phyloP scores from a whole-genome alignment of 2,113 vertebrate species.

The Microtus richardsoni region DNA sequence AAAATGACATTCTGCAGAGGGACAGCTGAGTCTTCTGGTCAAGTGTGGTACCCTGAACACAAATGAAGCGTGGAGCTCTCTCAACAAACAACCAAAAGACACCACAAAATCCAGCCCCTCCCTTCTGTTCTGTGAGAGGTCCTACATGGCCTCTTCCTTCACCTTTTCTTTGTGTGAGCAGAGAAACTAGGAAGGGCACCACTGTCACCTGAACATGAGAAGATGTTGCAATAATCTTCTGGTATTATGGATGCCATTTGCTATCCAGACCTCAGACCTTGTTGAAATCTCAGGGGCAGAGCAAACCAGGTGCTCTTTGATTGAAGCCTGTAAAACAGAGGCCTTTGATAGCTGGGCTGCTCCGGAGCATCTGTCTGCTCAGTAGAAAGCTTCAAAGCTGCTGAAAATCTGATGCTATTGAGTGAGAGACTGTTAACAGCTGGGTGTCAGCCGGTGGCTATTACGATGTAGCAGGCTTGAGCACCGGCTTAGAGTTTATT shows the following conservation, averaged over 20 bases:
- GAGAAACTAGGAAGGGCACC: background rate
- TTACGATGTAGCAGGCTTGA: slow-evolving; percentile 85
- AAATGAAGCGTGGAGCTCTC: background rate
- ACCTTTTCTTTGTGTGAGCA: background rate
- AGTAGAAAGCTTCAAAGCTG: slow-evolving; percentile 61
- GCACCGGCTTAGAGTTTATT: slow-evolving; percentile 85
- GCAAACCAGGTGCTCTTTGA: slow-evolving; percentile 14
- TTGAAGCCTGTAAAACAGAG: slow-evolving; percentile 3
- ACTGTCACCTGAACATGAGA: background rate
- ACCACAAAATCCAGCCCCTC: background rate
- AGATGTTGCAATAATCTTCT: slow-evolving; percentile 7
- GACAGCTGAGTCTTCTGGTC: slow-evolving; percentile 8
- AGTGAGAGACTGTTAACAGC: slow-evolving; percentile 78
- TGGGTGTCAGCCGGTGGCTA: slow-evolving; percentile 82
- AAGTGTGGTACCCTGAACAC: background rate
- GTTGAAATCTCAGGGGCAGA: slow-evolving; percentile 50
- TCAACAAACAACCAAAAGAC: background rate
- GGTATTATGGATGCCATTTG: background rate
- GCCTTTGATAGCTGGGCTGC: slow-evolving; percentile 60
- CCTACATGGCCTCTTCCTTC: background rate
- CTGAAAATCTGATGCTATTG: slow-evolving; percentile 48
- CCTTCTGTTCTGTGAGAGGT: background rate
- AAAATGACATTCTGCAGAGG: slow-evolving; percentile 3
- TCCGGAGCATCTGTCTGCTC: slow-evolving; percentile 51
- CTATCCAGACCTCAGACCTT: background rate